Conservation (phyloP, 2,113 vertebrate species). For the Motacilla tschutschensis region DNA sequence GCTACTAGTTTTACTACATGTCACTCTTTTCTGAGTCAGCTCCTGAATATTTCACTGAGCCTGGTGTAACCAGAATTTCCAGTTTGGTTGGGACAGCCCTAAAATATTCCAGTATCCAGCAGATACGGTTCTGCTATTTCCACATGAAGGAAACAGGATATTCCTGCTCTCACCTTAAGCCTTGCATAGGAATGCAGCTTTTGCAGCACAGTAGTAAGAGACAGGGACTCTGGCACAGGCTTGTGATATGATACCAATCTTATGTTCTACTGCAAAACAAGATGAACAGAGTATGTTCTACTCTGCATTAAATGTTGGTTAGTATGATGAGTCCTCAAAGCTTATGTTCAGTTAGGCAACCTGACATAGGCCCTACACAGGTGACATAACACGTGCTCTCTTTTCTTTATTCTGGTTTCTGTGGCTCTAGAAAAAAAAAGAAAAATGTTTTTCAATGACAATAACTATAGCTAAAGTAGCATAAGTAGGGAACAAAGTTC, state of each 20-base stretch:
- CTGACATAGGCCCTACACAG: background rate
- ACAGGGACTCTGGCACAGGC: background rate
- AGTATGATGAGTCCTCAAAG: background rate
- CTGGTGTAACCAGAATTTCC: conserved; percentile 26
- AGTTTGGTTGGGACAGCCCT: background rate
- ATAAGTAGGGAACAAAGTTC: background rate
- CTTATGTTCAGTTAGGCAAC: background rate
- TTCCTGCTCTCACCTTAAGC: background rate
- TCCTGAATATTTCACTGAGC: background rate
- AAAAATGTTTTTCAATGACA: background rate
- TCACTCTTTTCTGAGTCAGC: background rate
- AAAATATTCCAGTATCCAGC: background rate
- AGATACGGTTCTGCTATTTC: background rate
- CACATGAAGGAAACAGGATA: background rate
- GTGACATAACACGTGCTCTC: fast-evolving
- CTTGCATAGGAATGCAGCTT: background rate
- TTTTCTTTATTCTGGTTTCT: background rate
- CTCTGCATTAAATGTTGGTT: background rate
- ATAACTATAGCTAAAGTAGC: background rate
- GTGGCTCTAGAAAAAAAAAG: background rate
- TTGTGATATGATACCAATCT: background rate
- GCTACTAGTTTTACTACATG: background rate
- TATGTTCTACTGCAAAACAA: background rate
- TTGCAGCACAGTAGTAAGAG: background rate
- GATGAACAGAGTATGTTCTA: background rate